These are phyloP conservation scores for Zoanthus sansibaricus DNA, from an alignment of 92 coral and sea anemone genomes.

Conservation along the genomic window DNA sequence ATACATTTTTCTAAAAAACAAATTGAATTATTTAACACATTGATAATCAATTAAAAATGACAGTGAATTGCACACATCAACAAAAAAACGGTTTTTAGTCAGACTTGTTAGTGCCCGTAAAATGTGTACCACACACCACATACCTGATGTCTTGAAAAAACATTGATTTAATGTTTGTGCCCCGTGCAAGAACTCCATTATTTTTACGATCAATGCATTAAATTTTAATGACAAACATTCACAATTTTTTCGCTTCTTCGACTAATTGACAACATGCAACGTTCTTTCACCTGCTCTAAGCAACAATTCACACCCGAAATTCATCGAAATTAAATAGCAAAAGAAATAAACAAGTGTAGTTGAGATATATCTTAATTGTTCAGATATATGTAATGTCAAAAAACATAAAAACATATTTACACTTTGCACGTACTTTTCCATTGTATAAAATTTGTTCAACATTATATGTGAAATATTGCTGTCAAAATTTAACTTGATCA, in stretches of 20 bases:
- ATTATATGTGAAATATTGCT: not conserved
- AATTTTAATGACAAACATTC: conserved; percentile 10
- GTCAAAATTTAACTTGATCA: not conserved
- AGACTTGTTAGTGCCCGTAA: no score
- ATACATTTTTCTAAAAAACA: no score
- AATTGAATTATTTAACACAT: no score
- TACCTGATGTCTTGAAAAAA: not conserved
- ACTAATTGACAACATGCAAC: not conserved
- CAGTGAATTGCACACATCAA: no score
- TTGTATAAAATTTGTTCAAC: not conserved
- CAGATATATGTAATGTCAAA: not conserved
- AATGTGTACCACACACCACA: no score
- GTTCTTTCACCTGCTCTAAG: conserved; percentile 16
- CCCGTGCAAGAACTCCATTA: not conserved
- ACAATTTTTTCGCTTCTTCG: conserved; percentile 2
- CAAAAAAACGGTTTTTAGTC: no score
- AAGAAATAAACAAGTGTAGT: not conserved
- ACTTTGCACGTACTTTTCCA: not conserved
- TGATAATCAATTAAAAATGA: no score
- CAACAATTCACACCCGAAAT: conserved; percentile 11
- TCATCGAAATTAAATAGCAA: not conserved
- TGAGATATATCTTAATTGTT: not conserved
- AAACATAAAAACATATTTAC: not conserved
- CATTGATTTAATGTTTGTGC: not conserved
- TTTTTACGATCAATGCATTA: not conserved